Evolutionary conservation across 2,113 vertebrate genomes (phyloP), one percentile per base, ranked within the genome.

Genomic region (Gallinago undulata): DNA sequence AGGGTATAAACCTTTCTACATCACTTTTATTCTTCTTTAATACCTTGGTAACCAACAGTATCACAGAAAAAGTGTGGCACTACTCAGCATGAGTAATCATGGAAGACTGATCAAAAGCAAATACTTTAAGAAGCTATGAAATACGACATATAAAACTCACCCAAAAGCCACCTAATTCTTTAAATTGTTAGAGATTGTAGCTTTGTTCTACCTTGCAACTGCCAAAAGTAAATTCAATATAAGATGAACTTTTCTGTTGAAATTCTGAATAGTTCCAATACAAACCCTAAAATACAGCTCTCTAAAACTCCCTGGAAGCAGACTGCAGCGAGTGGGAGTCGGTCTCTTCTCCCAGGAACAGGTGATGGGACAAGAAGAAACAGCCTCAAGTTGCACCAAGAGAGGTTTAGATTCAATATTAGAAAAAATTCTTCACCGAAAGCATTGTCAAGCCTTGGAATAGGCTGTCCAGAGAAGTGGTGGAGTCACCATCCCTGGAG

Each of bases 311-410:
- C 21, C 37, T 53, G 11, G 25, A 43, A 45, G n/a, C 9, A 53
- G 39, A 27, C 1, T 47, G 23, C 13, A 59, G 3, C 0, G 2
- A 62, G 37, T 4, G 12, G 24, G 19, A 3, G 6, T 50, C 1
- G 0, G 47, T 21, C 21, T 62, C 41, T 76, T 28, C 9, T 37
- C 39, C 24, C 39, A 62, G 8, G 12, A 62, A 35, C 33, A 78
- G 25, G 11, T 0, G 0, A n/a, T 4, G 41, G 37, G 13, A 63
- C 3, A 5, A 78, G 43, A 48, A 4, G 13, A 63, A 78, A 78
- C 1, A 1, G 48, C 55, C 59, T 86, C 37, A 39, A 19, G 33
- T 12, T 13, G 7, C 1, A 1, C 33, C 37, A 41, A 24, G 6
- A 21, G 28, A 77, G 13, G 35, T 21, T 51, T 13, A 30, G 18